These are phyloP conservation scores for Standfussiana lucernea DNA, from an alignment of 2,888 invertebrate genomes.

Conservation along the genomic window DNA sequence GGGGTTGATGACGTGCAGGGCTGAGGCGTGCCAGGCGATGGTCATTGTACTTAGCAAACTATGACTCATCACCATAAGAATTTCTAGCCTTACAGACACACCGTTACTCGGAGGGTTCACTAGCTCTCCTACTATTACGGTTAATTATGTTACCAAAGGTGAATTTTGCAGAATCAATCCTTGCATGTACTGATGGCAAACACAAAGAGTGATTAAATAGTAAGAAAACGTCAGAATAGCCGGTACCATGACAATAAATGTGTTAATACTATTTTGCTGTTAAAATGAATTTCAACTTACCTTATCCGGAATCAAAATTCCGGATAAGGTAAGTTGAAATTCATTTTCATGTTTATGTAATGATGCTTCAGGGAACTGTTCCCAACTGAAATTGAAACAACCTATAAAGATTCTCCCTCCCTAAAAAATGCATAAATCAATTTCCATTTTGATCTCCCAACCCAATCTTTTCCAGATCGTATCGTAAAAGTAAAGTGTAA, in stretches of 20 bases:
- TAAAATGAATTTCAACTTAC: no score
- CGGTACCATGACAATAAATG: neutral
- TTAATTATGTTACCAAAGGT: no score
- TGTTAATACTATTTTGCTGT: neutral
- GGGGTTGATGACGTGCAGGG: no score
- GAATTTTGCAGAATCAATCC: neutral
- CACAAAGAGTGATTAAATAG: neutral
- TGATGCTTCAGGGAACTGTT: neutral
- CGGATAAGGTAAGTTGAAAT: neutral
- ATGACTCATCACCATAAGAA: no score
- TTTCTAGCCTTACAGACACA: no score
- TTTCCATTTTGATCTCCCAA: slow-evolving; percentile 48
- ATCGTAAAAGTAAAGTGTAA: slow-evolving; percentile 60
- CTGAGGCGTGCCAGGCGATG: no score
- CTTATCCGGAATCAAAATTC: no score
- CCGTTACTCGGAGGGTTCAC: no score
- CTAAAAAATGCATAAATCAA: slow-evolving; percentile 54
- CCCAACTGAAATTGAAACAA: slow-evolving; percentile 22
- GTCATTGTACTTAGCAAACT: no score
- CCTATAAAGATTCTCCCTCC: slow-evolving; percentile 12
- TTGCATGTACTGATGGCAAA: neutral
- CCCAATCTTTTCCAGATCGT: slow-evolving; percentile 43
- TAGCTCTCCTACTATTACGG: no score
- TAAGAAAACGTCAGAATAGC: neutral
- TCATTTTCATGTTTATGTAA: neutral